A percentile compares a stretch with the other conserved stretches of the same genome.
phyloP scores from a whole-genome alignment of 2,888 invertebrate genomes.

The Cenopis cana region DNA sequence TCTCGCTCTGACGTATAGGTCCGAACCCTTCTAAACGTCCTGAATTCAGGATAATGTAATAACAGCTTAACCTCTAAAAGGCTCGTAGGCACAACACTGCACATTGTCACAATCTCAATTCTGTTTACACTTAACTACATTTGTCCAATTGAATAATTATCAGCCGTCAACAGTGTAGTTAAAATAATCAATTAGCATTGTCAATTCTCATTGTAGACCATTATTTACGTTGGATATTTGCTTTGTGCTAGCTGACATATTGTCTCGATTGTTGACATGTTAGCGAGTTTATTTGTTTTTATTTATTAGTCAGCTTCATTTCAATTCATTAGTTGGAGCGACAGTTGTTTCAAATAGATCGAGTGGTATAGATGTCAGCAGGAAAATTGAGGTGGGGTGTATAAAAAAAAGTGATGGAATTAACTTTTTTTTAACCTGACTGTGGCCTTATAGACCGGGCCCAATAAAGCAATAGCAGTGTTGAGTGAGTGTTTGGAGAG shows the following conservation, averaged over 20 bases:
- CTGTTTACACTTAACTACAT: neutral
- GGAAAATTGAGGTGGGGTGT: too few relatives aligned
- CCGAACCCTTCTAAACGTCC: too few relatives aligned
- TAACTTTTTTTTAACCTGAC: too few relatives aligned
- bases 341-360: neutral
- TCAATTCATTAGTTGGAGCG: neutral
- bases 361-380: too few relatives aligned
- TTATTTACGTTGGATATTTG: neutral
- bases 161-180: neutral
- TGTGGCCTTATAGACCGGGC: too few relatives aligned
- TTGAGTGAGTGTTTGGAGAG: too few relatives aligned
- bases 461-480: too few relatives aligned
- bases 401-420: too few relatives aligned
- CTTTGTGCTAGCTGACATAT: slow-evolving; percentile 15
- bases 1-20: too few relatives aligned
- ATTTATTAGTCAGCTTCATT: neutral
- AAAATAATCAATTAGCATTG: slow-evolving; percentile 31
- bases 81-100: slow-evolving; percentile 11
- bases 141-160: slow-evolving; percentile 19
- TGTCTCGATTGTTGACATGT: slow-evolving; percentile 8
- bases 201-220: slow-evolving; percentile 20
- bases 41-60: too few relatives aligned
- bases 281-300: neutral
- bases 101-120: neutral
- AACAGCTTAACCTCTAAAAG: neutral